Conservation (phyloP, 2,797 vertebrate genomes). For the Benthosema pterotum region DNA sequence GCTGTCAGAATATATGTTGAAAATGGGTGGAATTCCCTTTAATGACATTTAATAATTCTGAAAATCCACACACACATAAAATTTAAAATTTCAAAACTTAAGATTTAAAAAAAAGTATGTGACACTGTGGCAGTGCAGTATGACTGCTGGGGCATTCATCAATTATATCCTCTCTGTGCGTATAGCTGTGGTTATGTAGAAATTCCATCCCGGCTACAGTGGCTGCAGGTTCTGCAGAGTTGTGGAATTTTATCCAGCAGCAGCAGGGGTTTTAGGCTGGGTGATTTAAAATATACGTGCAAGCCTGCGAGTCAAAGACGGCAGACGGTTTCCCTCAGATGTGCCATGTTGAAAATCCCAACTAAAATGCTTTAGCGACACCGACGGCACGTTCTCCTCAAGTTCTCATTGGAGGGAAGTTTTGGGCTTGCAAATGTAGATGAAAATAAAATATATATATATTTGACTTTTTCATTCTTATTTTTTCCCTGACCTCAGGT, state of each 20-base stretch:
- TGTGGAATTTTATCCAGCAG: slow-evolving; percentile 8
- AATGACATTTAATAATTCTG: too few relatives aligned
- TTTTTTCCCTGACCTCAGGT: slow-evolving; percentile 22
- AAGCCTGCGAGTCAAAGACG: slow-evolving; percentile 16
- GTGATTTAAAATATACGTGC: slow-evolving; percentile 24
- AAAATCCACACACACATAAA: too few relatives aligned
- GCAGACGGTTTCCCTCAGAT: slow-evolving; percentile 23
- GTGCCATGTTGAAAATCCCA: slow-evolving; percentile 14
- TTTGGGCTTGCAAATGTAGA: slow-evolving; percentile 25
- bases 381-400: slow-evolving; percentile 35
- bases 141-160: neutral
- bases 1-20: too few relatives aligned
- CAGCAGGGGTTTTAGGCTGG: slow-evolving; percentile 2
- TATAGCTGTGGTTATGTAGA: neutral
- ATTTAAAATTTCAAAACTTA: too few relatives aligned
- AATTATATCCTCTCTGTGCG: neutral
- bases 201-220: too few relatives aligned
- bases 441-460: too few relatives aligned
- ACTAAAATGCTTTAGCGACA: slow-evolving; percentile 34
- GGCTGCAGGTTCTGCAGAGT: neutral
- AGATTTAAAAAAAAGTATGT: too few relatives aligned
- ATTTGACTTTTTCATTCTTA: slow-evolving; percentile 22
- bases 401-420: slow-evolving; percentile 44
- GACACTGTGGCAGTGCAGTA: too few relatives aligned
- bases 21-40: too few relatives aligned